Evolutionary conservation across 2,797 vertebrate genomes (phyloP), one percentile per base, ranked within the genome.

Genomic region (Trachurus trachurus): DNA sequence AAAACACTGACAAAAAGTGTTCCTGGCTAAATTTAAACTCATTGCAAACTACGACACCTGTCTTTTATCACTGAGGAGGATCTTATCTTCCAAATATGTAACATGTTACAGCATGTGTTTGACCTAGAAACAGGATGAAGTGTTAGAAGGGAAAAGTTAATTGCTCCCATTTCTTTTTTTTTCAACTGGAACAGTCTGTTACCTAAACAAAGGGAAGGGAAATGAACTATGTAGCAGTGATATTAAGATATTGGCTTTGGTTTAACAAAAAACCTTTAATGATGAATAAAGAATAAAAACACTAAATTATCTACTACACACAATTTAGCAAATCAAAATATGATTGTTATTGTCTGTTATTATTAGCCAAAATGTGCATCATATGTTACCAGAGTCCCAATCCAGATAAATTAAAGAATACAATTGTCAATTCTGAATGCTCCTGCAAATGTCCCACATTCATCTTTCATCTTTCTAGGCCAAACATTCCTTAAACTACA

Each of bases 161-260:
- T 66, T 66, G 12, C 26, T 42, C 50, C 7, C 50, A n/a, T 4
- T 4, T 66, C 40, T 26, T 34, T 71, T 71, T 71, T 62, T 6
- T 58, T 42, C 45, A 40, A 15, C 60, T 62, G 12, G 64, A 52
- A 57, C 9, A 65, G 17, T 49, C 6, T 64, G 42, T 69, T 70
- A 16, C 29, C 11, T 44, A 19, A 58, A 63, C 42, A 71, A 65
- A 59, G 37, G 4, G 10, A 64, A 56, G 15, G 13, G 31, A 44
- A 66, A 53, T 7, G 15, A 57, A 37, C 52, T 0, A 49, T 4
- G 2, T 65, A 42, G 17, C 22, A 54, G 8, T 9, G 0, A 26
- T 37, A 40, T 49, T 16, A 49, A 40, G 42, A 54, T 16, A 45
- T 8, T 39, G 22, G 17, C 6, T 8, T 5, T 4, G 3, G 5